Percentiles rank a stretch among this genome's conserved stretches.
Evolutionary conservation across 1,140 invertebrate species (phyloP).

Genomic region (Tyrophagus putrescentiae): DNA sequence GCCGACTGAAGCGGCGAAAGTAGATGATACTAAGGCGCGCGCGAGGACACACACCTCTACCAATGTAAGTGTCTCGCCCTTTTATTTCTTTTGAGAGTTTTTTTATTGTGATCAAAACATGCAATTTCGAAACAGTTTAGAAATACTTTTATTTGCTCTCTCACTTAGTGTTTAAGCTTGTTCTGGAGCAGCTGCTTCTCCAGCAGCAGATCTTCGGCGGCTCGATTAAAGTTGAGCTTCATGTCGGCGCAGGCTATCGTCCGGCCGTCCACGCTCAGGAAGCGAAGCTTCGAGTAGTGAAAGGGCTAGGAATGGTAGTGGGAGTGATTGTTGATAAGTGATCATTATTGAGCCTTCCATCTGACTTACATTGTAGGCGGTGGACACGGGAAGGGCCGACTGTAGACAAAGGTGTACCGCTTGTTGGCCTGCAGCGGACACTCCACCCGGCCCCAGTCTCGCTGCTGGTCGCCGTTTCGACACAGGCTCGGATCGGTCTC

Average conservation of each 20-base stretch:
- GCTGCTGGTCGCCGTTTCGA: neutral
- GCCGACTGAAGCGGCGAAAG: too few species aligned
- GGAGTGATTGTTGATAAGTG: neutral
- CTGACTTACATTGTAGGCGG: conserved; percentile 8
- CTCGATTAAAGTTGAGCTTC: neutral
- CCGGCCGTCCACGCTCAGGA: neutral
- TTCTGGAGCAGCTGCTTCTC: too few species aligned
- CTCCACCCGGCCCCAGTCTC: conserved; percentile 5
- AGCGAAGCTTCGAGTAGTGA: conserved; percentile 7
- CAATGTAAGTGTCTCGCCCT: too few species aligned
- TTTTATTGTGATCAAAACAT: too few species aligned
- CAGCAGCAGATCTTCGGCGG: too few species aligned
- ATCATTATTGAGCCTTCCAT: neutral
- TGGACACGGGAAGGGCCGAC: neutral
- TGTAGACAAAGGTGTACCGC: conserved; percentile 1
- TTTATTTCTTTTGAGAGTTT: too few species aligned
- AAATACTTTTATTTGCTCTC: too few species aligned
- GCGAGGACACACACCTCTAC: too few species aligned
- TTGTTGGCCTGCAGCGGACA: neutral
- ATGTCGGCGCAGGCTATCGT: neutral
- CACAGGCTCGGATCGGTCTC: conserved; percentile 11
- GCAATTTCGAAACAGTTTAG: too few species aligned
- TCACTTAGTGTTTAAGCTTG: too few species aligned
- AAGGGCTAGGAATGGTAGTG: neutral
- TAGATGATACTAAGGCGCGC: too few species aligned